Evolutionary conservation across 2,113 vertebrate genomes (phyloP), one percentile per base, ranked within the genome.

Genomic region (Choloepus hoffmanni): DNA sequence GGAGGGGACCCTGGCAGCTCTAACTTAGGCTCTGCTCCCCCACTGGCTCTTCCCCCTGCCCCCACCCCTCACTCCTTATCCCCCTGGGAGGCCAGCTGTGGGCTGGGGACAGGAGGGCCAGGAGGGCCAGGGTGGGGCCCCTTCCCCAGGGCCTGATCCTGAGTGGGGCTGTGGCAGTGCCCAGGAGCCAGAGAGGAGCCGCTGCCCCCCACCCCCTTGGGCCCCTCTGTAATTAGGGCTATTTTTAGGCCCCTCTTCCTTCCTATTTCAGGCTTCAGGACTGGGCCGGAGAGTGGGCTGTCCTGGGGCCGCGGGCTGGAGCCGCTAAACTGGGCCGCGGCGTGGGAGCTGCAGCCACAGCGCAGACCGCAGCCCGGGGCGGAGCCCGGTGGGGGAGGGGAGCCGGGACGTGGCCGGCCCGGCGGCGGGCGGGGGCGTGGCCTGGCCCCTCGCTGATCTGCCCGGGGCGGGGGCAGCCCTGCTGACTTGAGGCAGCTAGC

Each of bases 181-280:
- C 96, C 96, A 95, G 96, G 96, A 97, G 96, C 94, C 97, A 94
- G 96, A n/a, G 92, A 89, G 95, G 95, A 95, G 97, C 97, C 85
- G 23, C 94, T 92, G 84, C 91, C 95, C 43, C 95, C 94, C 93
- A 73, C 84, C 92, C 89, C 95, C 85, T 72, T 78, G 95, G 96
- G 95, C 96, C 98, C 92, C 81, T 97, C 96, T 98, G 98, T 98
- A 98, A 98, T 99, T 99, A 98, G 3, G 83, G 55, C 97, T 98
- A 99, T 99, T 99, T 98, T 98, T 98, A 98, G 98, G 96, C 79
- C 93, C 97, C 97, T 98, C 98, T 98, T 98, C 98, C 98, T 98
- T 97, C 93, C 98, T 98, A 98, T 98, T 98, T 98, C 97, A 87
- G 98, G 98, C 96, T 90, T 89, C 97, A 98, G 91, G 97, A 98